phyloP scores from a whole-genome alignment of 1,140 invertebrate species.

The Babylonia areolata region DNA sequence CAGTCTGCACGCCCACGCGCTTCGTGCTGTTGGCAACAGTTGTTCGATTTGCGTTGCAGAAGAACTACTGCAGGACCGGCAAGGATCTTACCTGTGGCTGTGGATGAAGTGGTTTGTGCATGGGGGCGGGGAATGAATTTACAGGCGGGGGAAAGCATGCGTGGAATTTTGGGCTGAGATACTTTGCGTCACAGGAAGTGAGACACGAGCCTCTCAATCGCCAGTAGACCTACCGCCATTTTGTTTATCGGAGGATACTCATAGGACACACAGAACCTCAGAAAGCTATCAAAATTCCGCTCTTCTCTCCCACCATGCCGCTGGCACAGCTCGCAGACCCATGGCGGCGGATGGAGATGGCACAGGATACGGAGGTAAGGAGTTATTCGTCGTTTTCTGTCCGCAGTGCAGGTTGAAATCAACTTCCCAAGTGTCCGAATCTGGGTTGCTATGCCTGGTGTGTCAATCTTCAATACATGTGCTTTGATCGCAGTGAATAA shows the following conservation, averaged over 20 bases:
- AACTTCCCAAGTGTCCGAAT: conserved; percentile 2
- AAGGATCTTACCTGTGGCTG: neutral
- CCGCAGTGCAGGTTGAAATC: neutral
- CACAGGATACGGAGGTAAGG: conserved; percentile 68
- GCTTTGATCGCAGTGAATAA: too few relatives aligned
- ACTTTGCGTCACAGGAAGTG: conserved; percentile 53
- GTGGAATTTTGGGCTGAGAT: conserved; percentile 31
- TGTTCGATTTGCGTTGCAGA: neutral
- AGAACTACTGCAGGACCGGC: too few relatives aligned
- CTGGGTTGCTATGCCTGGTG: neutral
- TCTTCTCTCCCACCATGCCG: conserved; percentile 71
- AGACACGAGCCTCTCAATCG: conserved; percentile 51
- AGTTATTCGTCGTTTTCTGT: neutral
- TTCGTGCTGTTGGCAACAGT: neutral
- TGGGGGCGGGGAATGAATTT: conserved; percentile 28
- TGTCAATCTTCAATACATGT: too few relatives aligned
- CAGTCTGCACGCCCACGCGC: conserved; percentile 16
- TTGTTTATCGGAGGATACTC: conserved; percentile 53
- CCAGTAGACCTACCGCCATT: conserved; percentile 59
- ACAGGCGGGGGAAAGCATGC: conserved; percentile 27
- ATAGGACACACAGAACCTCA: conserved; percentile 11
- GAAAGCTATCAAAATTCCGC: conserved; percentile 66
- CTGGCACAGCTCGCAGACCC: conserved; percentile 73
- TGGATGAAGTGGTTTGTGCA: neutral
- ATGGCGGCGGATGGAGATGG: conserved; percentile 73